Base-by-base conservation (phyloP, 1,140 invertebrate species). In the Hestina assimilis region DNA sequence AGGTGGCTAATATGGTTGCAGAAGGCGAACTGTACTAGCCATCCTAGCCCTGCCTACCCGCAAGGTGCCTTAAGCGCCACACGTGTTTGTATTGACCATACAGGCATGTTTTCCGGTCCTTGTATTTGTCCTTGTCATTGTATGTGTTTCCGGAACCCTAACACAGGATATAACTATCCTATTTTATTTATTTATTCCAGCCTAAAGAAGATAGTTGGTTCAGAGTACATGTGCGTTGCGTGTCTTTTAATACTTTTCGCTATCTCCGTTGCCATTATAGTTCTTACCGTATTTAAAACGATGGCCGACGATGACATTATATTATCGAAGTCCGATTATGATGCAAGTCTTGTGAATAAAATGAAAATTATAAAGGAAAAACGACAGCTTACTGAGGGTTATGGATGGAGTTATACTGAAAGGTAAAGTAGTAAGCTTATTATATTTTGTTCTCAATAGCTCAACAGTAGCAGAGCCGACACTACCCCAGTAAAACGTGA, bases 201-300 rank as follows among this genome's bases (percentile, higher is more conserved):
- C 1, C 48, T 85, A 3, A 79, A 76, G 38, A 76, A 75, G 15
- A 24, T 83, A 0, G 41, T 71, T 0, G 62, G 54, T 0, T 75
- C 72, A 0, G 75, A 83, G 7, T 81, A 76, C 43, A 63, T 66
- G 0, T 82, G 81, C 38, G 41, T 79, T 0, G 40, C 29, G 0
- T 80, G 70, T 28, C 60, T 85, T 0, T 42, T 69, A 1, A 4
- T 76, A 0, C 19, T 83, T 0, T 77, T 83, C 42, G 17, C 61
- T 0, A 29, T 75, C 0, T 70, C 78, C 0, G 68, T 83, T 2
- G 45, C 62, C 0, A 63, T 69, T 0, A 69, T 73, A 0, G 72
- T 72, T 38, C 6, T 63, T 1, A 20, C 81, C n/a, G 63, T 81
- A 2, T 79, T 68, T 63, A 72, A 61, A 47, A 66, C 47, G 7